Evolutionary conservation across 1,140 invertebrate genomes (phyloP), one percentile per base, ranked within the genome.

Genomic region (Aporrectodea caliginosa): DNA sequence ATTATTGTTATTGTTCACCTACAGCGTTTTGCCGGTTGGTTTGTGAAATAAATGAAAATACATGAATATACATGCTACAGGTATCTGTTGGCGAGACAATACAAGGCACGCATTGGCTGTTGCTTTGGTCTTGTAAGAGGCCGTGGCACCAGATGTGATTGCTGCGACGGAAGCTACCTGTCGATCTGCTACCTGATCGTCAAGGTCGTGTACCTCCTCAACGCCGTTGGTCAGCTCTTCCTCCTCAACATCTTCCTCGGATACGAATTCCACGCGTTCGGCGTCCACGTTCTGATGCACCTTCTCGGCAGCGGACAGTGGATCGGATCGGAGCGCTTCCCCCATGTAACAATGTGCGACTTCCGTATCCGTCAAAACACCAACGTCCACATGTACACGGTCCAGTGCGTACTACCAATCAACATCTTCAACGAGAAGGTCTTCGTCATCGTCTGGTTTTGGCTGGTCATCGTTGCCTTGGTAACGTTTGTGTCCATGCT

Each of bases 391-490:
- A 43, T 76, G 43, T 79, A 83, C 75, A 81, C 82, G 2, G 83
- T 83, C 22, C 83, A 83, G 78, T 83, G 83, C 75, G 82, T 81
- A 2, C 77, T 83, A 30, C 82, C 83, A 32, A 80, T 83, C 77
- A 83, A 83, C 76, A 75, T 83, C 22, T 83, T 83, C 78, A 83
- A 83, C 75, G 83, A 83, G 73, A 83, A 83, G 58, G 87, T 75
- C 29, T 88, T 86, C 80, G 85, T 85, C n/a, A 86, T 88, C 81
- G 80, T 88, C 2, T 88, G 86, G 87, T 87, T 87, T 79, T 88
- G 87, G 87, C 84, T 86, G 68, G 84, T 86, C 73, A 78, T 87
- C 32, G 85, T 88, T 69, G 84, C 84, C 78, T 71, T 83, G 30
- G 70, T 85, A 2, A 87, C 84, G 2, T 73, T 75, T n/a, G 83